A percentile compares a stretch with the other conserved stretches of the same genome.
Conservation (phyloP, 2,797 vertebrate genomes). For the Orestias chungarensis region DNA sequence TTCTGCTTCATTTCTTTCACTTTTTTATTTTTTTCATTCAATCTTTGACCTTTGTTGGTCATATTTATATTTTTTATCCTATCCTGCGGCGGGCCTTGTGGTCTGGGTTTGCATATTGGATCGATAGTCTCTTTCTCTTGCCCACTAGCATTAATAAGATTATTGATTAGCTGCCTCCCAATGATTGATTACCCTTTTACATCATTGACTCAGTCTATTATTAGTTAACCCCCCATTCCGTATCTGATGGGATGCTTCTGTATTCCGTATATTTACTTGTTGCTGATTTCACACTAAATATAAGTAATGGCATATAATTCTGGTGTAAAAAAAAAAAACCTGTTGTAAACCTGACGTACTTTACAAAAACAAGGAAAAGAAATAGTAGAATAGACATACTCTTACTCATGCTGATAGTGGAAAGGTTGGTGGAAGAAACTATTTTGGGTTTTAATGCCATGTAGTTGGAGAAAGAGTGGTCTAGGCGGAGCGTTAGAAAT, state of each 20-base stretch:
- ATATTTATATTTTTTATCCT: slow-evolving; percentile 22
- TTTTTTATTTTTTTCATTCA: background rate
- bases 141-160: slow-evolving; percentile 76
- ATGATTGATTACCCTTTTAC: slow-evolving; percentile 76
- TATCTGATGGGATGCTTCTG: slow-evolving; percentile 54
- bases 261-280: slow-evolving; percentile 62
- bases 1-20: slow-evolving; percentile 11
- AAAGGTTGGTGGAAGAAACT: slow-evolving; percentile 14
- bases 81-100: slow-evolving; percentile 35
- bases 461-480: slow-evolving; percentile 56
- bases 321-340: background rate
- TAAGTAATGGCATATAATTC: no score
- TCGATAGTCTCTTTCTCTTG: slow-evolving; percentile 70
- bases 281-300: slow-evolving; percentile 27
- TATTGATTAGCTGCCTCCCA: slow-evolving; percentile 79
- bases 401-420: slow-evolving; percentile 8
- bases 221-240: slow-evolving; percentile 43
- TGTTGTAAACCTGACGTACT: background rate
- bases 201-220: slow-evolving; percentile 68
- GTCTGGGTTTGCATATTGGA: slow-evolving; percentile 70
- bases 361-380: background rate
- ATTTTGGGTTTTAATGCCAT: slow-evolving; percentile 53
- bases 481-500: slow-evolving; percentile 57
- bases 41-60: slow-evolving; percentile 17
- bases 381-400: background rate